Evolutionary conservation across 2,797 vertebrate species (phyloP), one percentile per base, ranked within the genome.

Genomic region (Pseudochaenichthys georgianus): DNA sequence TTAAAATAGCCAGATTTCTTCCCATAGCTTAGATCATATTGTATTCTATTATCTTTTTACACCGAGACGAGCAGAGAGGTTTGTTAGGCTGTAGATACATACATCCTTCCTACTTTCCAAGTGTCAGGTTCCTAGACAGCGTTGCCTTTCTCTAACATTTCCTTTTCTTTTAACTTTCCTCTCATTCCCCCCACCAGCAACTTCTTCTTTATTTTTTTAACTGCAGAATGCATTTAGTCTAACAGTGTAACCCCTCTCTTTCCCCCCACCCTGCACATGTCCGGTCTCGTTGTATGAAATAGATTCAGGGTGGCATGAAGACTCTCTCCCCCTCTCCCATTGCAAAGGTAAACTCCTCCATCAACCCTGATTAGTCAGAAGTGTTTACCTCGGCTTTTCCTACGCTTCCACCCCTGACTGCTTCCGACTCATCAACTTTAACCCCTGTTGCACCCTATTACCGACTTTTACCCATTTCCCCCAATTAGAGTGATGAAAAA

Each of bases 341-440:
- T 70, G 69, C 54, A 75, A 64, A 84, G 79, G 81, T 81, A 87
- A 93, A 85, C 74, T 81, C 84, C 89, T 91, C 85, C 75, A 92
- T 93, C 90, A 93, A 52, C 52, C 45, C 62, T 79, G 81, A 87
- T 93, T 86, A 88, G 89, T 87, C 84, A 90, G 15, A 75, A 71
- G 80, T 76, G 77, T 86, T 92, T 90, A 88, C 77, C 77, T 74
- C 66, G n/a, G 69, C 50, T 78, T 85, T 81, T 78, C 54, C 70
- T 78, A 64, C 21, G 65, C 80, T 60, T 66, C 83, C 78, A 83
- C 84, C 81, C 83, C 64, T 19, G 62, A 48, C 69, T 60, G 48
- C 52, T 42, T 68, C 77, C 64, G 81, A 83, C 72, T 79, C 68
- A 72, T 86, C 84, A 80, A 78, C 83, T 81, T 67, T 81, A 83